A percentile compares a stretch with the other conserved stretches of the same genome.
phyloP scores from a whole-genome alignment of 1,140 invertebrate species.

The Mycetomoellerius zeteki region DNA sequence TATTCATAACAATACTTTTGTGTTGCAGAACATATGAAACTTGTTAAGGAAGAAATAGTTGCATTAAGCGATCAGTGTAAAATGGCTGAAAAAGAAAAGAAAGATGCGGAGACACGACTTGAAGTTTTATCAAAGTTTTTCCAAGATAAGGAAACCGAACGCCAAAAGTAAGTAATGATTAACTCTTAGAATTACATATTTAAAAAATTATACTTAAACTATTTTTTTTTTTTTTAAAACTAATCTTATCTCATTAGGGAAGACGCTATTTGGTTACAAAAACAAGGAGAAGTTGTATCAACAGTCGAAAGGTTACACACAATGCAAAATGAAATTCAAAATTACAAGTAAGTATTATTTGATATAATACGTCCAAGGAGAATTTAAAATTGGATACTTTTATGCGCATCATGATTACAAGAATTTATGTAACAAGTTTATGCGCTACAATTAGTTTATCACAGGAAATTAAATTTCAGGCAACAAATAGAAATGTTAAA shows the following conservation, averaged over 20 bases:
- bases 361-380: neutral
- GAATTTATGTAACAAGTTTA: conserved; percentile 10
- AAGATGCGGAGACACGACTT: conserved; percentile 93
- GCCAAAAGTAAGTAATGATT: conserved; percentile 90
- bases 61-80: conserved; percentile 90
- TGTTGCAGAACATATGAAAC: conserved; percentile 84
- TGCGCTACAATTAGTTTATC: conserved; percentile 70
- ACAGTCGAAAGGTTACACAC: conserved; percentile 92
- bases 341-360: conserved; percentile 90
- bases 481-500: conserved; percentile 91
- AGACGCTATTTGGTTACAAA: conserved; percentile 93
- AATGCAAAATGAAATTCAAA: conserved; percentile 93
- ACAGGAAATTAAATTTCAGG: conserved; percentile 81
- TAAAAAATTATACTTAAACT: conserved; percentile 15
- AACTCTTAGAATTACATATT: neutral
- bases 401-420: neutral
- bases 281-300: conserved; percentile 93
- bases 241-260: conserved; percentile 88
- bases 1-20: conserved; percentile 34
- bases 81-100: conserved; percentile 91
- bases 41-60: conserved; percentile 86
- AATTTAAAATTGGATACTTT: conserved; percentile 44
- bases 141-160: conserved; percentile 94
- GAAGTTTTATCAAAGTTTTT: conserved; percentile 95
- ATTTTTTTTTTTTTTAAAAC: too few species aligned